A percentile compares a stretch with the other conserved stretches of the same genome.
These are phyloP conservation scores for Helicoverpa armigera DNA, from an alignment of 1,140 invertebrate genomes.

Conservation along the genomic window DNA sequence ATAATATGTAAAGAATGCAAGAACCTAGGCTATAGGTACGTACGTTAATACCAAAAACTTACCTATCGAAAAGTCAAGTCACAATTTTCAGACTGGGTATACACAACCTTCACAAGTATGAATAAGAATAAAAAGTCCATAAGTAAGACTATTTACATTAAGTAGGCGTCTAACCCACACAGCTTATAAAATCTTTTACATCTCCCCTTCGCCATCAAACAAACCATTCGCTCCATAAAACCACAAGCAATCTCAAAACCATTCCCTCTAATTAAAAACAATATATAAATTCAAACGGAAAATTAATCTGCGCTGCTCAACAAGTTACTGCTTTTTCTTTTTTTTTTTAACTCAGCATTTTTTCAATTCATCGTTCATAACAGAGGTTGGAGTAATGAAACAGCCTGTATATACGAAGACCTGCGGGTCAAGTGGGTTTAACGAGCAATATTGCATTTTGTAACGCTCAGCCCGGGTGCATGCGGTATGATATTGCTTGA, in stretches of 20 bases:
- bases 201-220: not conserved
- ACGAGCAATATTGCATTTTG: slow-evolving; percentile 83
- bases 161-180: no score
- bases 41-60: no score
- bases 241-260: slow-evolving; percentile 7
- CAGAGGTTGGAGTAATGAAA: slow-evolving; percentile 65
- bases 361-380: slow-evolving; percentile 47
- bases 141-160: no score
- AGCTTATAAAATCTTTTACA: not conserved
- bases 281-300: slow-evolving; percentile 23
- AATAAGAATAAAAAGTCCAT: no score
- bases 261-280: slow-evolving; percentile 8
- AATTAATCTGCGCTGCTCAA: slow-evolving; percentile 24
- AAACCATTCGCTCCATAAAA: not conserved
- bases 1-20: no score
- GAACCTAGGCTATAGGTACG: no score
- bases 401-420: slow-evolving; percentile 70
- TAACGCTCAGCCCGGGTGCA: slow-evolving; percentile 55
- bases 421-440: slow-evolving; percentile 79
- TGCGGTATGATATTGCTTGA: slow-evolving; percentile 47
- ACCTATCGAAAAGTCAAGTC: no score
- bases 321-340: slow-evolving; percentile 4
- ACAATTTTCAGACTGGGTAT: no score
- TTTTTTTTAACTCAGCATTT: slow-evolving; percentile 40
- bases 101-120: no score